phyloP scores from a whole-genome alignment of 2,797 vertebrate species.

The Mormyrus hasselquistii region DNA sequence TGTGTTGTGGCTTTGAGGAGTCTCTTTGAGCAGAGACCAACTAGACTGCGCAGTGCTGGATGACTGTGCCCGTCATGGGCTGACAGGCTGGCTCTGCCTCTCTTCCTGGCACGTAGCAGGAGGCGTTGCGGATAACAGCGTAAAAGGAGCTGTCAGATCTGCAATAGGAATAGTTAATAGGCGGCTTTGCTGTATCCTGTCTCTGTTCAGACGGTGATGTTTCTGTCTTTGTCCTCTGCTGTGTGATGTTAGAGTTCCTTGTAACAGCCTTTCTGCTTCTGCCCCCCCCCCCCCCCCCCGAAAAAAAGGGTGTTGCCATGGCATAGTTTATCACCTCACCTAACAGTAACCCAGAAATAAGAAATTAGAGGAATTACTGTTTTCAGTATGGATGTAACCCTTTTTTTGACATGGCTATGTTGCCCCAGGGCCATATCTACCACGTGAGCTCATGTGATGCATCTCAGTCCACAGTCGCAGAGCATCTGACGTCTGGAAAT shows the following conservation, averaged over 20 bases:
- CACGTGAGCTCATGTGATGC: conserved; percentile 29
- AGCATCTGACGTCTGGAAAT: not conserved
- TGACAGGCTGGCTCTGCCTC: not conserved
- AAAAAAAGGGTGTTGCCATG: not conserved
- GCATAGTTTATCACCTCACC: not conserved
- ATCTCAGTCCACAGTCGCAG: conserved; percentile 7
- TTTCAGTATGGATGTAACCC: not conserved
- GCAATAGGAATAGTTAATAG: conserved; percentile 9
- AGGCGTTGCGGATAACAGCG: not conserved
- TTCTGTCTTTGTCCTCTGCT: not conserved
- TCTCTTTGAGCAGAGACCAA: not conserved
- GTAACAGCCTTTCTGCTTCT: not conserved
- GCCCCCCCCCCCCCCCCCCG: not conserved
- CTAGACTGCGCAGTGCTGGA: not conserved
- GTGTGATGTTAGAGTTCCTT: not conserved
- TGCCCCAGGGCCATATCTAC: conserved; percentile 21
- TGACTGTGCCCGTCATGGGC: not conserved
- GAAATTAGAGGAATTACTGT: not conserved
- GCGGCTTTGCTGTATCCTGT: not conserved
- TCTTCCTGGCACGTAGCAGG: not conserved
- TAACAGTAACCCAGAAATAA: not conserved
- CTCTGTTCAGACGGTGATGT: not conserved
- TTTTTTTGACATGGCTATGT: not conserved
- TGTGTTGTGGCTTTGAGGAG: not conserved
- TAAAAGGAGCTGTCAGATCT: conserved; percentile 3